These are phyloP conservation scores for Corythoichthys intestinalis DNA, from an alignment of 2,113 vertebrate genomes.

Conservation along the genomic window DNA sequence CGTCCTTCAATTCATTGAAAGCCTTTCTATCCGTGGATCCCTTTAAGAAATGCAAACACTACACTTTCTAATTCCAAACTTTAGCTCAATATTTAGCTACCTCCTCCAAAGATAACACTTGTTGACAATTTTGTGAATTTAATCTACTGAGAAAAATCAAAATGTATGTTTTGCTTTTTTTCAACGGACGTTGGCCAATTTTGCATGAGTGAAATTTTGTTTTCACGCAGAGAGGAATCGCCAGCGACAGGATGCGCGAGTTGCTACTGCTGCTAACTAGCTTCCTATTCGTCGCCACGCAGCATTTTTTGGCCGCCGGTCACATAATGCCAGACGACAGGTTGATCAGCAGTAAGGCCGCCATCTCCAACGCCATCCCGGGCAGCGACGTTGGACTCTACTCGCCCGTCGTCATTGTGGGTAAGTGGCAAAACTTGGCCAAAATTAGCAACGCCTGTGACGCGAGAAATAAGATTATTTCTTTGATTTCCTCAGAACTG, in stretches of 20 bases:
- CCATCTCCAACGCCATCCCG: slow-evolving; percentile 18
- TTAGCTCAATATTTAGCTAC: no score
- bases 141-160: no score
- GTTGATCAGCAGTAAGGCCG: slow-evolving; percentile 35
- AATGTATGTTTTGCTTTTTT: no score
- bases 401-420: slow-evolving; percentile 63
- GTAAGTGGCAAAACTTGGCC: slow-evolving; percentile 36
- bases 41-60: no score
- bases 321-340: slow-evolving; percentile 66
- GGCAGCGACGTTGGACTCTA: slow-evolving; percentile 9
- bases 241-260: slow-evolving; percentile 41
- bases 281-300: slow-evolving; percentile 42
- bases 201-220: background rate
- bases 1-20: no score
- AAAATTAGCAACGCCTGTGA: no score
- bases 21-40: no score
- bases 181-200: background rate
- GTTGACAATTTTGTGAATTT: no score
- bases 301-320: slow-evolving; percentile 41
- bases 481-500: slow-evolving; percentile 5
- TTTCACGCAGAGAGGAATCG: background rate
- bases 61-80: no score
- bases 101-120: no score
- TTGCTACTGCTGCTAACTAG: slow-evolving; percentile 51
- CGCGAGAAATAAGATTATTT: no score